Base-by-base conservation (phyloP, 2,113 vertebrate genomes). In the Phylloscopus trochiloides region DNA sequence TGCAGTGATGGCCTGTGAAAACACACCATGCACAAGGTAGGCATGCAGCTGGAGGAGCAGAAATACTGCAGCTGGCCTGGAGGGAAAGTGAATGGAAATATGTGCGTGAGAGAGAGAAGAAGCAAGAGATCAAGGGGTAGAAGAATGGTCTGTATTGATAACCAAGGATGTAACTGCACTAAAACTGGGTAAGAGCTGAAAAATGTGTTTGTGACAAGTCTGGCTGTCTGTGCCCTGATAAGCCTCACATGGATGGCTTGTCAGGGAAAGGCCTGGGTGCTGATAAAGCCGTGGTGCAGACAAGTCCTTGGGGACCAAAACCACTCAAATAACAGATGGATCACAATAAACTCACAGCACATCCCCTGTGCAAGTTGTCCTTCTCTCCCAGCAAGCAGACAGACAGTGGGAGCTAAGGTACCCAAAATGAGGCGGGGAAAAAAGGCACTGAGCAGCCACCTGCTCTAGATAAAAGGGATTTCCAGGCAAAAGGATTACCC, bases 141-240 rank as follows among this genome's bases (percentile, higher is more conserved):
- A 79, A 88, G 47, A 62, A 52, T 83, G 79, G 63, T 43, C n/a
- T 57, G 9, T 58, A 12, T 45, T 65, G 82, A 92, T 88, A 94
- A 83, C 50, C 59, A 32, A 55, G 38, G 54, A 58, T 2, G 3
- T n/a, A 34, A 79, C 74, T 58, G 38, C 32, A 65, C 7, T 58
- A 43, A 62, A 92, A 94, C 67, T n/a, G 58, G 15, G 29, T 54
- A 57, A 82, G 58, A 2, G 5, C 59, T 82, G 57, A 48, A 54
- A 78, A 68, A 70, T 10, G 7, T 50, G 54, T 38, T 73, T 80
- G 54, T 1, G 1, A 70, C 59, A 66, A 76, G 78, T 62, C 55
- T 10, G 2, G 11, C 57, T 20, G 57, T 61, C 73, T 85, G 76
- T 47, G 9, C 51, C 48, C 70, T 22, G 94, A 91, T 91, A 96